phyloP scores from a whole-genome alignment of 1,140 invertebrate species.

The Colletes gigas region DNA sequence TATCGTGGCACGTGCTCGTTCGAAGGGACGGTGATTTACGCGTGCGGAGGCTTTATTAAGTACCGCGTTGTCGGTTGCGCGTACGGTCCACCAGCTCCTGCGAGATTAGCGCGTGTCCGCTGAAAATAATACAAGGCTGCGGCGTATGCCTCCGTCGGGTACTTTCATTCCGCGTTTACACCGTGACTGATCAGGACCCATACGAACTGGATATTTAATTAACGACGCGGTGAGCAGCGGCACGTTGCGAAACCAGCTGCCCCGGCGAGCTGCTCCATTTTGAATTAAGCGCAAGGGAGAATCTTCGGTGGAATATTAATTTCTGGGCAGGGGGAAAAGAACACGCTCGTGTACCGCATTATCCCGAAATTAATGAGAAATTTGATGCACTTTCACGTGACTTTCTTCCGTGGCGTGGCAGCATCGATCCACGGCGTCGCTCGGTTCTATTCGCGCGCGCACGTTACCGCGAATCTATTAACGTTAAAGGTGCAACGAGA shows the following conservation, averaged over 20 bases:
- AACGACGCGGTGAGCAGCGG: slow-evolving; percentile 53
- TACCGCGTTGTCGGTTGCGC: neutral
- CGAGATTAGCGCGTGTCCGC: slow-evolving; percentile 7
- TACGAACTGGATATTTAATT: slow-evolving; percentile 71
- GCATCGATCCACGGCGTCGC: neutral
- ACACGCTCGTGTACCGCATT: neutral
- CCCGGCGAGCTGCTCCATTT: slow-evolving; percentile 30
- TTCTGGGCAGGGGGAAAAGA: neutral
- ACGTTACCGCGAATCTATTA: slow-evolving; percentile 1
- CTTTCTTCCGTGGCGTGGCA: neutral
- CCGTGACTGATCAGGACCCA: slow-evolving; percentile 57
- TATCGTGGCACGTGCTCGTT: slow-evolving; percentile 28
- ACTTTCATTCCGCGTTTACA: slow-evolving; percentile 50
- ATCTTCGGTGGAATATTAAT: slow-evolving; percentile 5
- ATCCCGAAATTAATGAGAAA: slow-evolving; percentile 24
- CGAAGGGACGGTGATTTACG: slow-evolving; percentile 17
- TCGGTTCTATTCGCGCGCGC: neutral
- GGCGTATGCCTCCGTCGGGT: slow-evolving; percentile 32
- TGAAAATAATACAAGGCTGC: slow-evolving; percentile 16
- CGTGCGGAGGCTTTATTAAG: slow-evolving; percentile 21
- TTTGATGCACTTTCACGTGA: slow-evolving; percentile 7
- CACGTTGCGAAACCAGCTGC: slow-evolving; percentile 60
- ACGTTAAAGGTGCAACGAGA: neutral
- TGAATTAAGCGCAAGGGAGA: slow-evolving; percentile 26
- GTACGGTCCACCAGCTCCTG: neutral